Base-by-base conservation (phyloP, 2,113 vertebrate species). In the Anarrhichthys ocellatus region DNA sequence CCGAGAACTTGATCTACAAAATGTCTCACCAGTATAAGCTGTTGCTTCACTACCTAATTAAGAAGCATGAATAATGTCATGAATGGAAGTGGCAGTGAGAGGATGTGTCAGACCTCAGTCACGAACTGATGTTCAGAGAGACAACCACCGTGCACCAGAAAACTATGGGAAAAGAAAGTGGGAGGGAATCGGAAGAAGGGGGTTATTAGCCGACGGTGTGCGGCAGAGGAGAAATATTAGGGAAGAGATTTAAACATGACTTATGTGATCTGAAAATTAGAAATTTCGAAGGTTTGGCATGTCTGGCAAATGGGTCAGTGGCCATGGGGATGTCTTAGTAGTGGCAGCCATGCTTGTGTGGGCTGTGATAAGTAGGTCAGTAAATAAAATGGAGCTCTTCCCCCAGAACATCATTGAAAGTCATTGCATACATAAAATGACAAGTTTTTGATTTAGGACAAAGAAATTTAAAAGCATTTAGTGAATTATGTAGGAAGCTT, bases 271-370 rank as follows among this genome's bases (percentile, higher is more conserved):
- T 86, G 72, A 73, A 88, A 82, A 90, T 79, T 58, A 24, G 82
- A 85, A 87, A 59, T 82, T 73, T 52, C 9, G 22, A 79, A 75
- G 61, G 27, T 86, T 87, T 87, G 70, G 80, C 80, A 58, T 82
- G 64, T 84, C 62, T 76, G 62, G 80, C 85, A 92, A 90, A 90
- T 90, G 77, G 92, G 89, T 89, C 92, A 91, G 58, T 58, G 79
- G 88, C 62, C 81, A 84, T 72, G 73, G 78, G 73, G 87, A 87
- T 80, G 75, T 81, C 66, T 84, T 59, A 52, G 66, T 44, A n/a
- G 73, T 81, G 68, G 78, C 65, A 79, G 74, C 66, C 59, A 75
- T 71, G 74, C 83, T 85, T 76, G 56, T 75, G 61, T 67, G 69
- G 81, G 86, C 73, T 18, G 59, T 58, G 62, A 78, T 80, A 91